Conservation (phyloP, 2,797 vertebrate species). For the Rallus crepitans region DNA sequence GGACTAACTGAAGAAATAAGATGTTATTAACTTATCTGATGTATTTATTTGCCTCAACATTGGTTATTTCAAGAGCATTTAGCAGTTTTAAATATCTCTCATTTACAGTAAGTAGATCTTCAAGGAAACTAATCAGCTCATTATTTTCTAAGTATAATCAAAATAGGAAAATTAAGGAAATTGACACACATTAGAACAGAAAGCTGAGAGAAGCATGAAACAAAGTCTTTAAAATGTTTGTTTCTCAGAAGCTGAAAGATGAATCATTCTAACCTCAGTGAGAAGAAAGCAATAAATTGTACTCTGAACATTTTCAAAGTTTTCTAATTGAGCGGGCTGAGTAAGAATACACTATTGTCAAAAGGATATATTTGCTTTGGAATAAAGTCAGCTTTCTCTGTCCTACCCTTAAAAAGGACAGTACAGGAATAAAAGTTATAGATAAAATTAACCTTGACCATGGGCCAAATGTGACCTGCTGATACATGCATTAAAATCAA, state of each 20-base stretch:
- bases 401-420: neutral
- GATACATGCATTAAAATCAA: constrained; percentile 8
- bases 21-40: neutral
- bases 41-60: neutral
- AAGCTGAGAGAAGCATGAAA: neutral
- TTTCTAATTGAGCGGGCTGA: neutral
- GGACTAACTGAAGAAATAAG: neutral
- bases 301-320: neutral
- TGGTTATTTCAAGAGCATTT: neutral
- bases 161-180: neutral
- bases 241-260: neutral
- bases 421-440: neutral
- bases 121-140: neutral
- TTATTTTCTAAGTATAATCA: neutral
- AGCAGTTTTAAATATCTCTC: neutral
- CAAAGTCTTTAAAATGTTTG: neutral
- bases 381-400: neutral
- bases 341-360: neutral
- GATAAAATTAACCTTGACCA: constrained; percentile 3
- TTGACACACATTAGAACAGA: neutral
- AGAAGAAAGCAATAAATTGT: neutral
- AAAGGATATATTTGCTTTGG: neutral
- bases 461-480: neutral
- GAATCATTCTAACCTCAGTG: neutral
- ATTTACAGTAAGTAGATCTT: neutral